Conservation (phyloP, 2,113 vertebrate species). For the Oncorhynchus nerka region DNA sequence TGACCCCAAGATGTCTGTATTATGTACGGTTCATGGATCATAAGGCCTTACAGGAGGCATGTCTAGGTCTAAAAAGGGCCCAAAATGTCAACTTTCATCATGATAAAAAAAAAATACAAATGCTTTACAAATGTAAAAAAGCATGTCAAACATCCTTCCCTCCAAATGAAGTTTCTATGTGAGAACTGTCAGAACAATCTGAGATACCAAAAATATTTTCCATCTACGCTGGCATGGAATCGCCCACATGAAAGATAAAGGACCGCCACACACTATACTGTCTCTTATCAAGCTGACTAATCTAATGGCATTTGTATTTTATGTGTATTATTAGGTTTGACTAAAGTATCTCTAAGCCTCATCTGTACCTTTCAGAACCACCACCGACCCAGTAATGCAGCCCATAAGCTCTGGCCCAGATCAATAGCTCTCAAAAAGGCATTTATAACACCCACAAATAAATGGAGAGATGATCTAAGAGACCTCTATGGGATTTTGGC, state of each 20-base stretch:
- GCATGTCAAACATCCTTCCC: too few relatives aligned
- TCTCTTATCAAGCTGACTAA: not conserved
- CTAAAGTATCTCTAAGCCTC: constrained; percentile 2
- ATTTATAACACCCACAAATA: not conserved
- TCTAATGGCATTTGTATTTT: not conserved
- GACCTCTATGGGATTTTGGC: not conserved
- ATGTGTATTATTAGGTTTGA: not conserved
- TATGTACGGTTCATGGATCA: too few relatives aligned
- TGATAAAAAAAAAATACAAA: too few relatives aligned
- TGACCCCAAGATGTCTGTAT: too few relatives aligned
- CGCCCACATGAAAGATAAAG: not conserved
- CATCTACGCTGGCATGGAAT: too few relatives aligned
- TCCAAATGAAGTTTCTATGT: too few relatives aligned
- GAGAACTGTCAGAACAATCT: too few relatives aligned
- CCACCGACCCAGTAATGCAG: constrained; percentile 1
- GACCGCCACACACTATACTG: not conserved
- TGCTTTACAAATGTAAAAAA: too few relatives aligned
- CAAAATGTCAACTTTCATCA: too few relatives aligned
- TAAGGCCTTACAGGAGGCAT: too few relatives aligned
- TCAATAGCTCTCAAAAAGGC: not conserved
- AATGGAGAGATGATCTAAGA: not conserved
- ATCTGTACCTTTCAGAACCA: not conserved
- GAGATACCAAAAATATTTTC: too few relatives aligned
- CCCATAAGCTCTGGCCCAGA: not conserved
- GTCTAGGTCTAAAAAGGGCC: too few relatives aligned